These are phyloP conservation scores for Orchestes rusci DNA, from an alignment of 2,888 invertebrate species.

Conservation along the genomic window DNA sequence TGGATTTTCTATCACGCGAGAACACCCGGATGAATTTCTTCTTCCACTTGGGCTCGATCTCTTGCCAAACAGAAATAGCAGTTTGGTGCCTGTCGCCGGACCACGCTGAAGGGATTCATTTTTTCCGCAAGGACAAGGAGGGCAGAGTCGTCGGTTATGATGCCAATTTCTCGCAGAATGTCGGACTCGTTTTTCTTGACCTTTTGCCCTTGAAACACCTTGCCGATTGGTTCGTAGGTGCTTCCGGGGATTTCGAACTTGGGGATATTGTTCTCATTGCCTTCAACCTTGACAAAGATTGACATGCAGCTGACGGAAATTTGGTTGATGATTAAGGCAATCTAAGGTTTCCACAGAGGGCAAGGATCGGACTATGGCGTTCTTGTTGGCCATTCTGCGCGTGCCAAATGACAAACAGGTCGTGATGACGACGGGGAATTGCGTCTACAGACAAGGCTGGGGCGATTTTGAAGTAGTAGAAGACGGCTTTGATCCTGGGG, in stretches of 20 bases:
- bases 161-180: conserved; percentile 83
- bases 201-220: conserved; percentile 83
- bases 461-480: conserved; percentile 99
- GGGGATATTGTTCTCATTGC: conserved; percentile 80
- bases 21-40: conserved; percentile 99
- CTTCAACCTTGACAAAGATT: conserved; percentile 87
- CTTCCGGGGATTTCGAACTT: conserved; percentile 99
- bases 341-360: conserved; percentile 99
- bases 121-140: conserved; percentile 97
- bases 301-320: conserved; percentile 99
- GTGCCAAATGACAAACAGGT: conserved; percentile 98
- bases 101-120: conserved; percentile 89
- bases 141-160: conserved; percentile 99
- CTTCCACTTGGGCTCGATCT: conserved; percentile 97
- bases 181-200: conserved; percentile 83
- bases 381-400: conserved; percentile 99
- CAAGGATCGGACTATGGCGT: conserved; percentile 97
- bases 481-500: conserved; percentile 99
- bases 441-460: conserved; percentile 99
- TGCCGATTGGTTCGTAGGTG: conserved; percentile 98
- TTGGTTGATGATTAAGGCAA: conserved; percentile 96
- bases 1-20: conserved; percentile 99
- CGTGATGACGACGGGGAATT: conserved; percentile 99
- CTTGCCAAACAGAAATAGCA: conserved; percentile 89
- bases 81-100: conserved; percentile 85